phyloP scores from a whole-genome alignment of 2,888 invertebrate species.

The Andrena camellia region DNA sequence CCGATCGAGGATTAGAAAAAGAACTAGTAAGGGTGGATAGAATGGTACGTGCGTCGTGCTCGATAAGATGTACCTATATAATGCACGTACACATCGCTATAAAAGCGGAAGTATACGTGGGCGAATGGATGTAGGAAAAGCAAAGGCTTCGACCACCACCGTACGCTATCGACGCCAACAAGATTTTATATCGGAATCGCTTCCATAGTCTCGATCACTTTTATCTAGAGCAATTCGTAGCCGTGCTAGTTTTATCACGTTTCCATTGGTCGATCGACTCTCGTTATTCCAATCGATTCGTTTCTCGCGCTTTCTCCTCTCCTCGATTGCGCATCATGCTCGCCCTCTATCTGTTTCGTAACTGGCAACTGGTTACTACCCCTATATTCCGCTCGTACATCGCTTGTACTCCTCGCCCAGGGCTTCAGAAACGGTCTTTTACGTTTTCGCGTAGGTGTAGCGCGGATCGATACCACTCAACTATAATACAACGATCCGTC shows the following conservation, averaged over 20 bases:
- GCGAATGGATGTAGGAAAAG: conserved; percentile 63
- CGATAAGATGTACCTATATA: conserved; percentile 68
- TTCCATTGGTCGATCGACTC: conserved; percentile 28
- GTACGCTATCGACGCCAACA: conserved; percentile 74
- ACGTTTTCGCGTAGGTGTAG: neutral
- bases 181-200: conserved; percentile 77
- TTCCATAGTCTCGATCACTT: conserved; percentile 74
- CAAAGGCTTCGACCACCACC: conserved; percentile 59
- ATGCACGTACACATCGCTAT: conserved; percentile 46
- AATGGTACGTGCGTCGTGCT: conserved; percentile 34
- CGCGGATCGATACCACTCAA: conserved; percentile 22
- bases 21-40: conserved; percentile 7
- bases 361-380: conserved; percentile 9
- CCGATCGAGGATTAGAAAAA: conserved; percentile 36
- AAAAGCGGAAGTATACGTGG: conserved; percentile 66
- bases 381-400: neutral
- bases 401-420: neutral
- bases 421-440: neutral
- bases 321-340: neutral
- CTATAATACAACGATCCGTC: conserved; percentile 21
- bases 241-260: conserved; percentile 63
- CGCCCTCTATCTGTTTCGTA: neutral
- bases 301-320: neutral
- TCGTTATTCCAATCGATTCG: conserved; percentile 6
- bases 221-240: conserved; percentile 68